Base-by-base conservation (phyloP, 2,888 invertebrate species). In the Autographa pulchrina region DNA sequence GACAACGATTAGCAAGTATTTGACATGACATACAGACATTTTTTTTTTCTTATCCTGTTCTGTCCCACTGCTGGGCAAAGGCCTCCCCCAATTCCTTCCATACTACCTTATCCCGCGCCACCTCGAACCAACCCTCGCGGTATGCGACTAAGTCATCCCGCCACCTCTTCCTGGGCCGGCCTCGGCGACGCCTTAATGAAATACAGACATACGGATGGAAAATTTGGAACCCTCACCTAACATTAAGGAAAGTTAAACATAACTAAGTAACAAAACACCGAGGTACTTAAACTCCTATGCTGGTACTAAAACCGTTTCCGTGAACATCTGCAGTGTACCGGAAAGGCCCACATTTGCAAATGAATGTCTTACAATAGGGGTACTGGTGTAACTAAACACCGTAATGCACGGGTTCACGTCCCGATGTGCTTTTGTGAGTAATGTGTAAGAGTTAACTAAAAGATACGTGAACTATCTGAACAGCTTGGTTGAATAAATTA, bases 331-430 rank as follows among this genome's bases (percentile, higher is more conserved):
- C 78, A 64, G 72, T 82, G 81, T 82, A 84, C 85, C 86, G 88
- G 87, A 87, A 84, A 85, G 79, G 74, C 84, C 84, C 84, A 76
- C 77, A 85, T 72, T 83, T 84, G 79, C 79, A 81, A 83, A 82
- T 82, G 74, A 76, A 77, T 72, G 71, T 65, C 73, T 78, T 68
- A 84, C 78, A 83, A 86, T 84, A 81, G 81, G 83, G 82, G 81
- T 77, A 63, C 62, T 14, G 20, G 65, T 65, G 77, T 78, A 78
- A 78, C 78, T 41, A 62, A 66, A 78, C 75, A 71, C 70, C 66
- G 48, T 68, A 62, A 62, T 65, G 32, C 66, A 78, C 62, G 65
- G 69, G 65, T 63, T 65, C 58, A 25, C 25, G 63, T 66, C 41
- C 56, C 62, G 31, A 66, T 16, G 62, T 60, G 58, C 58, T 58